Conservation (phyloP, 2,888 invertebrate species). For the Diarsia rubi region DNA sequence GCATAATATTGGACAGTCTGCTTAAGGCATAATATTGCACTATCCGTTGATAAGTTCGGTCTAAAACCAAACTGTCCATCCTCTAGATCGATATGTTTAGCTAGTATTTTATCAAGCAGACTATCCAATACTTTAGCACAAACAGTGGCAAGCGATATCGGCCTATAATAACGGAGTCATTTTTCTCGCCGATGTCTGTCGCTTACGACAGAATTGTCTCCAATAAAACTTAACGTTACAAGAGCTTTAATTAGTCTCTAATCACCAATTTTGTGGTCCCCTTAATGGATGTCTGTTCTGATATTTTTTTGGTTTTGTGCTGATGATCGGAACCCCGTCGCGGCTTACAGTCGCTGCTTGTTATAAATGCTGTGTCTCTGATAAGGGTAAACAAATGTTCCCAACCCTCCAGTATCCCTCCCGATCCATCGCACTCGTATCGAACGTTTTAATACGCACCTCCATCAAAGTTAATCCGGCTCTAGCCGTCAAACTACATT, state of each 20-base stretch:
- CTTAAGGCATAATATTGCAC: too few relatives aligned
- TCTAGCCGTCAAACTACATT: slow-evolving; percentile 45
- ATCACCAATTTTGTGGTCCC: neutral
- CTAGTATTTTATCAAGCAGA: too few relatives aligned
- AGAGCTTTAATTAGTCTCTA: neutral
- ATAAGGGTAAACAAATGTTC: slow-evolving; percentile 15
- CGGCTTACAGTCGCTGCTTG: neutral
- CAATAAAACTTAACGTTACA: neutral
- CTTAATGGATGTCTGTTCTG: neutral
- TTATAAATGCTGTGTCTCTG: slow-evolving; percentile 13
- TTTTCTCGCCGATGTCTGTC: neutral
- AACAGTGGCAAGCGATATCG: too few relatives aligned
- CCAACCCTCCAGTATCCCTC: neutral
- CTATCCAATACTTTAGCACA: too few relatives aligned
- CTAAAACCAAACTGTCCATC: too few relatives aligned
- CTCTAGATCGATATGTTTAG: too few relatives aligned
- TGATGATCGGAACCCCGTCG: too few relatives aligned
- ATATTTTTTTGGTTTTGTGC: neutral
- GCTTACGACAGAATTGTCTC: neutral
- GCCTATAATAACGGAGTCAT: too few relatives aligned
- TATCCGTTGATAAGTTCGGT: too few relatives aligned
- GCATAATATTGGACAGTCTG: too few relatives aligned
- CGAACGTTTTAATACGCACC: slow-evolving; percentile 36
- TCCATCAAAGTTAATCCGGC: slow-evolving; percentile 52
- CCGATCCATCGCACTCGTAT: neutral